Conservation (phyloP, 2,888 invertebrate species). For the Carcina quercana region DNA sequence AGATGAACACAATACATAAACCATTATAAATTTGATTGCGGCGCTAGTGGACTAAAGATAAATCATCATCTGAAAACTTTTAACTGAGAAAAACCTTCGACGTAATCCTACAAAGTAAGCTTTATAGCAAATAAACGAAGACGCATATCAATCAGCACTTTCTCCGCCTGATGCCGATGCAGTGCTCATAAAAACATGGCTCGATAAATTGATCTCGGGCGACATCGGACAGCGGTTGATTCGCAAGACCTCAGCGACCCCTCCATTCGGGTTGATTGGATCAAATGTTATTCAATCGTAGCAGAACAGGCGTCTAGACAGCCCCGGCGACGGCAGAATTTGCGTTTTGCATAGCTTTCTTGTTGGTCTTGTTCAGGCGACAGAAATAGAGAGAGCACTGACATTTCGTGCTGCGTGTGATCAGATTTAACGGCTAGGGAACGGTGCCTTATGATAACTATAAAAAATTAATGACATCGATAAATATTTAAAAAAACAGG, state of each 20-base stretch:
- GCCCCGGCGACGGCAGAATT: constrained; percentile 65
- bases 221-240: constrained; percentile 26
- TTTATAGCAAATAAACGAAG: too few relatives aligned
- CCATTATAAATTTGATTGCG: too few relatives aligned
- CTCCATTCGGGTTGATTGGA: constrained; percentile 65
- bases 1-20: too few relatives aligned
- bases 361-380: constrained; percentile 54
- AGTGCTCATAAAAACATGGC: constrained; percentile 29
- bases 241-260: constrained; percentile 60
- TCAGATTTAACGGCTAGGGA: too few relatives aligned
- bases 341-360: constrained; percentile 65
- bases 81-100: too few relatives aligned
- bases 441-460: constrained; percentile 9
- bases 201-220: constrained; percentile 42
- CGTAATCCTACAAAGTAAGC: too few relatives aligned
- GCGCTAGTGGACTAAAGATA: too few relatives aligned
- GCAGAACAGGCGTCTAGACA: constrained; percentile 61
- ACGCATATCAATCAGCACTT: constrained; percentile 22
- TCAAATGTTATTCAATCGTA: constrained; percentile 69
- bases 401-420: constrained; percentile 55
- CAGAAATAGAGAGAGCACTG: constrained; percentile 68
- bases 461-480: too few relatives aligned
- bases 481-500: too few relatives aligned
- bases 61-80: too few relatives aligned
- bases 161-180: constrained; percentile 25